These are phyloP conservation scores for Euwallacea similis DNA, from an alignment of 1,140 invertebrate genomes.

Conservation along the genomic window DNA sequence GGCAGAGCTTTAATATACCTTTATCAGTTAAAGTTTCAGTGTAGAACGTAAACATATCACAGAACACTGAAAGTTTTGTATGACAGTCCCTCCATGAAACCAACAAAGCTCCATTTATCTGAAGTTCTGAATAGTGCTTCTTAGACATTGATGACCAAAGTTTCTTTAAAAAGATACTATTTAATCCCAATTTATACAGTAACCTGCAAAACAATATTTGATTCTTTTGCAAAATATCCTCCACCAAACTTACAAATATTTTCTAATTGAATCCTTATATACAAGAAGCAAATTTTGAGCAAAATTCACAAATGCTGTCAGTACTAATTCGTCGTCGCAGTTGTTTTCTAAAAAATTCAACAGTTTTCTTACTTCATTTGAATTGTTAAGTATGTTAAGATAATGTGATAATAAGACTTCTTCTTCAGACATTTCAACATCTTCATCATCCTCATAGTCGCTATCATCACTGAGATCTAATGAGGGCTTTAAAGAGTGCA, in stretches of 20 bases:
- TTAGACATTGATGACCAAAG: slow-evolving; percentile 63
- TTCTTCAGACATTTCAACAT: slow-evolving; percentile 40
- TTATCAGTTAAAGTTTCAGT: slow-evolving; percentile 52
- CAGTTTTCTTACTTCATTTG: slow-evolving; percentile 48
- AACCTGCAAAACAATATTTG: slow-evolving; percentile 60
- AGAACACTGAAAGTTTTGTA: slow-evolving; percentile 51
- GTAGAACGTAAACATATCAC: slow-evolving; percentile 53
- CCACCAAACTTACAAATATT: slow-evolving; percentile 50
- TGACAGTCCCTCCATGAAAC: slow-evolving; percentile 49
- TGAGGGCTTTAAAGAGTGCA: slow-evolving; percentile 41
- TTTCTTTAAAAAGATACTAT: slow-evolving; percentile 76
- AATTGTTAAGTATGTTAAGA: slow-evolving; percentile 48
- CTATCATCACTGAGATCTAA: slow-evolving; percentile 46
- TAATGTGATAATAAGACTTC: slow-evolving; percentile 47
- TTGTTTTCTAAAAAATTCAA: slow-evolving; percentile 47
- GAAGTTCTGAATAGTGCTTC: slow-evolving; percentile 33
- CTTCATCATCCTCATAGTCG: slow-evolving; percentile 48
- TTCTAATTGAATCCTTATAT: slow-evolving; percentile 52
- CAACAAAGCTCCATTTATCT: slow-evolving; percentile 37
- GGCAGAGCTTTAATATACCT: slow-evolving; percentile 32
- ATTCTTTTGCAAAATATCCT: too few species aligned
- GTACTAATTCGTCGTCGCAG: slow-evolving; percentile 45
- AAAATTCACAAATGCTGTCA: slow-evolving; percentile 46
- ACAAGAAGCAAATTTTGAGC: slow-evolving; percentile 52
- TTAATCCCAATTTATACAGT: slow-evolving; percentile 84